Evolutionary conservation across 2,113 vertebrate species (phyloP), one percentile per base, ranked within the genome.

Genomic region (Polypterus senegalus): DNA sequence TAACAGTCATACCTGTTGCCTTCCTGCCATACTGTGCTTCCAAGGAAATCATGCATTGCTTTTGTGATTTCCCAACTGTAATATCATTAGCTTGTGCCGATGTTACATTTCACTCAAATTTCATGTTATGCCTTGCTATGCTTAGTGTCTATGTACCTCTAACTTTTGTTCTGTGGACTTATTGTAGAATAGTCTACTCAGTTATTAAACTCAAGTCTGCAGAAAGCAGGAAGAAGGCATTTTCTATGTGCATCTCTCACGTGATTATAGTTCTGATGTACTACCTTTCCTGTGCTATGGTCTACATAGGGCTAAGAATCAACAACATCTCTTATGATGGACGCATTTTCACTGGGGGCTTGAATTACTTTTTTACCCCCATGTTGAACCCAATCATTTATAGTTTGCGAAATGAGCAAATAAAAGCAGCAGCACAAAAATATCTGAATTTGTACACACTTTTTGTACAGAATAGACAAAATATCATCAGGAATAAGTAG

Each of bases 161-260:
- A 5, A 9, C 43, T 5, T 55, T 55, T 55, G 54, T 55, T 5
- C 54, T 55, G 54, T 55, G 5, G 5, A 2, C 54, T 27, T 55
- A 55, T 27, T 55, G 9, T 27, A 55, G 54, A 55, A 55, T 55
- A 5, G 9, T 55, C 10, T 8, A 5, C 5, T 6, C 54, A 10
- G 54, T 55, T 9, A 10, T 55, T 5, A 55, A 55, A 55, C 10
- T 55, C 10, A 55, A 55, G 43, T 11, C 54, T 6, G 3, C 43
- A 27, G 54, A 55, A 27, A 55, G 54, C 54, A 9, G 54, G 5
- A 55, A 55, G 54, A 55, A 55, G 54, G 54, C 54, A 9, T 55
- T 55, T 27, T 55, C 9, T 3, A 55, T 55, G 54, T 55, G 54
- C 4, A 11, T 27, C 3, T 55, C 54, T 5, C 54, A 55, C 9